Evolutionary conservation across 1,140 invertebrate genomes (phyloP).

Genomic region (Pseudachorutes palmiensis): DNA sequence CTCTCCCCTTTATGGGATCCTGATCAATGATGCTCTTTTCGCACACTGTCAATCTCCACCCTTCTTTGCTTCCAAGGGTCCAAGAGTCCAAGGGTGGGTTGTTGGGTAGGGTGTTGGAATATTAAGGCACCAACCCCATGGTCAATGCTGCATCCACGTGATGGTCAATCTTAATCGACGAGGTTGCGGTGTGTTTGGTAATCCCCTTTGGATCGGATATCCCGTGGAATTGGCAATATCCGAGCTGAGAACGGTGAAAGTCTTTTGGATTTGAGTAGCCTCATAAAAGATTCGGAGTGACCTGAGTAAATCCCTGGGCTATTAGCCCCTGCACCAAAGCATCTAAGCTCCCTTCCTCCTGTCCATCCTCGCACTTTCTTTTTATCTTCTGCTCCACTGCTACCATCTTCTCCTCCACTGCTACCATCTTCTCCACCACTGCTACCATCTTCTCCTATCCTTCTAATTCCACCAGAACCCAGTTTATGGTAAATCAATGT

Average conservation of each 20-base stretch:
- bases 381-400: constrained; percentile 38
- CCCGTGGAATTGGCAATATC: background rate
- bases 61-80: too few species aligned
- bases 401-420: constrained; percentile 19
- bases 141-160: too few species aligned
- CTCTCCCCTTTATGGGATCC: too few species aligned
- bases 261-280: constrained; percentile 26
- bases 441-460: too few species aligned
- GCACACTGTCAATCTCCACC: too few species aligned
- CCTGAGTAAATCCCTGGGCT: constrained; percentile 36
- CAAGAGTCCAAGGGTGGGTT: too few species aligned
- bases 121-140: too few species aligned
- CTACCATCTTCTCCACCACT: too few species aligned
- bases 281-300: constrained; percentile 18
- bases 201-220: background rate
- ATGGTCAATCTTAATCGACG: background rate
- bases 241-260: background rate
- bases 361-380: constrained; percentile 11
- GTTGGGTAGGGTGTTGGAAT: too few species aligned
- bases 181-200: background rate
- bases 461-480: too few species aligned
- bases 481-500: constrained; percentile 39
- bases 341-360: background rate
- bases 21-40: too few species aligned
- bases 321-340: constrained; percentile 37